A percentile compares a stretch with the other conserved stretches of the same genome.
These are phyloP conservation scores for Oryzias woworae DNA, from an alignment of 2,113 vertebrate species.

Conservation along the genomic window DNA sequence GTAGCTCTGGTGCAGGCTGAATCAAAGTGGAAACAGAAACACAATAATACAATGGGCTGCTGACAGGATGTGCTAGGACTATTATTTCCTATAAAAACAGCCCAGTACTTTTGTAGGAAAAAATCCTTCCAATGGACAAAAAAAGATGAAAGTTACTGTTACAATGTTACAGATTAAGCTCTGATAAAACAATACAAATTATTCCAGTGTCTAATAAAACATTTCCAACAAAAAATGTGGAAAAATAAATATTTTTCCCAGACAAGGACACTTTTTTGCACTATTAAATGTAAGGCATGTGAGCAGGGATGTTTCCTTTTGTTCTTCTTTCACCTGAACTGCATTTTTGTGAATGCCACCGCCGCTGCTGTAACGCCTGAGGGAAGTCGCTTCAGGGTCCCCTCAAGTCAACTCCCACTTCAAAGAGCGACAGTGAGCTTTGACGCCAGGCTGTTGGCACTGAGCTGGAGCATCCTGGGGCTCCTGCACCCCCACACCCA, in stretches of 20 bases:
- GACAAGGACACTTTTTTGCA: too few relatives aligned
- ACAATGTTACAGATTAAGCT: not conserved
- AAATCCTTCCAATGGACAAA: constrained; percentile 33
- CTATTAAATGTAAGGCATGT: not conserved
- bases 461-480: constrained; percentile 54
- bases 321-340: constrained; percentile 14
- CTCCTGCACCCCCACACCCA: constrained; percentile 46
- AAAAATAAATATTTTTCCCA: too few relatives aligned
- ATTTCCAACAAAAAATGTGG: too few relatives aligned
- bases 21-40: constrained; percentile 51
- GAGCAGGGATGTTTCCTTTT: not conserved
- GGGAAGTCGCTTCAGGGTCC: constrained; percentile 41
- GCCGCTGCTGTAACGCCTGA: constrained; percentile 17
- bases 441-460: constrained; percentile 50
- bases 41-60: constrained; percentile 49
- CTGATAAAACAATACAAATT: too few relatives aligned
- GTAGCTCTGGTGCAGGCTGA: constrained; percentile 29
- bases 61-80: constrained; percentile 47
- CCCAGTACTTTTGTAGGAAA: constrained; percentile 18
- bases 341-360: constrained; percentile 15
- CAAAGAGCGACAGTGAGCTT: constrained; percentile 48
- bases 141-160: not conserved
- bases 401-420: constrained; percentile 57
- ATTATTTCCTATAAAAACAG: constrained; percentile 59
- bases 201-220: too few relatives aligned